Percentiles rank a stretch among this genome's conserved stretches.
These are phyloP conservation scores for Amphipoea lucens DNA, from an alignment of 2,888 invertebrate species.

Conservation along the genomic window DNA sequence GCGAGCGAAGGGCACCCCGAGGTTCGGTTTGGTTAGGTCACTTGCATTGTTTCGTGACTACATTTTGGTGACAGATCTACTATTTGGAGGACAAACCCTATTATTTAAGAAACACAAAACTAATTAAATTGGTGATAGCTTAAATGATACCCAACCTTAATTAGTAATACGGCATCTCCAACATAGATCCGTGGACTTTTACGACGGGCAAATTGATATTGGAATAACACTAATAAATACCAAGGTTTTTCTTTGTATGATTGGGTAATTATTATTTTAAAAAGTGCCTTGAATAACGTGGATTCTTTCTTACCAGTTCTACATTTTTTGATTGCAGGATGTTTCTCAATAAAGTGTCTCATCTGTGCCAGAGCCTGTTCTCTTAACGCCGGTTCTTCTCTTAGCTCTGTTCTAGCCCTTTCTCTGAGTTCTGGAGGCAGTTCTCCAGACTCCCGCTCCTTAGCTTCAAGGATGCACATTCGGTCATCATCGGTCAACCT, in stretches of 20 bases:
- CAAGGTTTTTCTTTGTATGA: background rate
- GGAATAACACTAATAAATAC: background rate
- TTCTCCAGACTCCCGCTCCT: conserved; percentile 85
- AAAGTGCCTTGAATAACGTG: background rate
- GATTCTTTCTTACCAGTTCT: conserved; percentile 91
- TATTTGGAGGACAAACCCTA: too few relatives aligned
- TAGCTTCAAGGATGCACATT: conserved; percentile 77
- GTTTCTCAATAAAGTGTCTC: conserved; percentile 95
- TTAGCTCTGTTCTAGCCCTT: conserved; percentile 93
- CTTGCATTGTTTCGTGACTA: too few relatives aligned
- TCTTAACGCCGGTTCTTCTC: conserved; percentile 94
- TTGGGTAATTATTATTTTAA: background rate
- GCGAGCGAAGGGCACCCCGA: too few relatives aligned
- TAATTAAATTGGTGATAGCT: too few relatives aligned
- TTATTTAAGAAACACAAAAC: too few relatives aligned
- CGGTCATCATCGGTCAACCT: conserved; percentile 84
- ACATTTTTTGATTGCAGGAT: conserved; percentile 95
- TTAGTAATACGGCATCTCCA: background rate
- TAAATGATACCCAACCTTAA: too few relatives aligned
- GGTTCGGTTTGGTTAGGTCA: too few relatives aligned
- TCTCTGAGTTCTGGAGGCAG: conserved; percentile 90
- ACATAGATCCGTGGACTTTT: background rate
- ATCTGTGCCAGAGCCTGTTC: conserved; percentile 94
- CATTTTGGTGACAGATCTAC: too few relatives aligned
- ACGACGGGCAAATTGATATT: background rate